Base-by-base conservation (phyloP, 2,888 invertebrate genomes). In the Helobdella robusta region DNA sequence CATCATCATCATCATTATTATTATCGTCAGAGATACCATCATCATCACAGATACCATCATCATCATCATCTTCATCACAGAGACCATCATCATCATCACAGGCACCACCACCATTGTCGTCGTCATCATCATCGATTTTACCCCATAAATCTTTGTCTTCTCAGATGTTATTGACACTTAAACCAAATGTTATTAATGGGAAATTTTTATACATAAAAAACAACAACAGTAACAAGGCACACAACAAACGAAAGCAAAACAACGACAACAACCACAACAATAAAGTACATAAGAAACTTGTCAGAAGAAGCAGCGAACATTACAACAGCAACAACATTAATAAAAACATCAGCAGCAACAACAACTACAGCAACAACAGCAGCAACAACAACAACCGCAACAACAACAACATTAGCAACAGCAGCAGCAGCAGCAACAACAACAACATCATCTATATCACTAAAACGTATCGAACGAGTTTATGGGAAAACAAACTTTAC, bases 401-500 rank as follows among this genome's bases (percentile, higher is more conserved):
- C n/a, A n/a, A n/a, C n/a, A n/a, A n/a, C n/a, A n/a, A n/a, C n/a
- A n/a, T n/a, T n/a, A n/a, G n/a, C n/a, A n/a, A n/a, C n/a, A 25
- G 36, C n/a, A 52, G 23, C 59, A 32, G 35, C 54, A 25, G 23
- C 5, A 34, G 23, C 36, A 40, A 36, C 5, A 30, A 11, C 35
- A 44, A 61, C 6, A 32, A 32, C 15, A 32, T 66, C 8, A 52
- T 30, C 1, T 56, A 25, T 32, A 18, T 56, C 28, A 56, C 56
- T 1, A 56, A 40, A 34, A 62, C 63, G 15, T 3, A 44, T 52
- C 52, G 54, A 50, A 67, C 68, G 11, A 65, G 30, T 18, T 58
- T 68, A n/a, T 52, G 68, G 8, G 34, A 59, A 20, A 34, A 60
- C 56, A 36, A 50, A 50, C n/a, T 68, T 23, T 72, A 72, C 59